Conservation (phyloP, 2,113 vertebrate genomes). For the Centropus bengalensis region DNA sequence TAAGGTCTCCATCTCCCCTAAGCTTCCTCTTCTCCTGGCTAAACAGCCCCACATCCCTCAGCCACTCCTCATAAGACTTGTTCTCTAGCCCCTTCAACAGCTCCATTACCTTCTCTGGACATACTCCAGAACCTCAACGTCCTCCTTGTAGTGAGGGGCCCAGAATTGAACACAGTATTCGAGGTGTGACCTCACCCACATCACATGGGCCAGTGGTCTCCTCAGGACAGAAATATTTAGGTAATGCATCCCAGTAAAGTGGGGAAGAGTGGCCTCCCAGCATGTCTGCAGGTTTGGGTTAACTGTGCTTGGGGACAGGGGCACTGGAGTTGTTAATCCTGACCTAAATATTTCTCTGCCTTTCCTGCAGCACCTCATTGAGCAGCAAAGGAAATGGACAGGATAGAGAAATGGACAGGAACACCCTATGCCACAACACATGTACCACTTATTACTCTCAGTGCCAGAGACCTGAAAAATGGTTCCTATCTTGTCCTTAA, state of each 20-base stretch:
- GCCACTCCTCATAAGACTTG: too few relatives aligned
- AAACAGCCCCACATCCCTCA: too few relatives aligned
- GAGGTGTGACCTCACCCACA: too few relatives aligned
- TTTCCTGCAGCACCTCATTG: background rate
- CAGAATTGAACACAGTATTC: too few relatives aligned
- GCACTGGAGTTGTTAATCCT: background rate
- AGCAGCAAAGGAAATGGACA: background rate
- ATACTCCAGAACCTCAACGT: too few relatives aligned
- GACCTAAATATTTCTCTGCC: background rate
- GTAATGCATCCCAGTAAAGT: fast-evolving
- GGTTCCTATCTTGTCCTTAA: background rate
- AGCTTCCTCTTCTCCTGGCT: too few relatives aligned
- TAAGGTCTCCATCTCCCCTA: too few relatives aligned
- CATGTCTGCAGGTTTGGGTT: background rate
- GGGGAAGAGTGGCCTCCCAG: background rate
- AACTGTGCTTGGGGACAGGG: background rate
- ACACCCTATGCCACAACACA: background rate
- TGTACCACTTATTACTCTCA: background rate
- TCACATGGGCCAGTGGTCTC: background rate
- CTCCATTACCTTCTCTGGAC: too few relatives aligned
- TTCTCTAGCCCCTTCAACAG: too few relatives aligned
- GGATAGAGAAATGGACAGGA: background rate
- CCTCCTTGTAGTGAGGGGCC: too few relatives aligned
- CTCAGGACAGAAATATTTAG: background rate
- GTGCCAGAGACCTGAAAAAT: background rate